Conservation (phyloP, 2,888 invertebrate species). For the Lymantria dispar region DNA sequence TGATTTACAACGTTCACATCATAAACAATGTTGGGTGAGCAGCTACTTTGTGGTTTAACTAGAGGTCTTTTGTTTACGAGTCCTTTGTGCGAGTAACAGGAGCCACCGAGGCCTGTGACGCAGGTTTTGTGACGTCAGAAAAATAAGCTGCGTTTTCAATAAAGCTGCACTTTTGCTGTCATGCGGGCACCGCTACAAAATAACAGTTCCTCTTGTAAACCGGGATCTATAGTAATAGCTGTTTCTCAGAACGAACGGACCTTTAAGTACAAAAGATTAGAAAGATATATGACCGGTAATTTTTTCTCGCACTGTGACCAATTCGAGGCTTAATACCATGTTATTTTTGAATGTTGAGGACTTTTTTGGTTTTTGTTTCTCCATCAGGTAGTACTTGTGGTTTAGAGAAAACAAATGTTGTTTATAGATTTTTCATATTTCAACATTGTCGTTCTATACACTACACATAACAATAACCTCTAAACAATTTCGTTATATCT, state of each 20-base stretch:
- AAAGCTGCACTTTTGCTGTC: conserved; percentile 76
- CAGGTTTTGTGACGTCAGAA: conserved; percentile 69
- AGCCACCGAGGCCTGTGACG: conserved; percentile 47
- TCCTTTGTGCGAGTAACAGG: conserved; percentile 69
- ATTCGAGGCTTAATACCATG: conserved; percentile 71
- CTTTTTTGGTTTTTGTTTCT: conserved; percentile 43
- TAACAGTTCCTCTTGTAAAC: conserved; percentile 78
- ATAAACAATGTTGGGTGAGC: conserved; percentile 55
- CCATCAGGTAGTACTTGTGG: conserved; percentile 54
- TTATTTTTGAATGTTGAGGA: conserved; percentile 42
- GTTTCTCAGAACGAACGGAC: conserved; percentile 68
- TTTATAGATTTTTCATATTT: neutral
- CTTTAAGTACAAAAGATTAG: conserved; percentile 59
- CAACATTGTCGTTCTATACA: neutral
- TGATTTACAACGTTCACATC: conserved; percentile 51
- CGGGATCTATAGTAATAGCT: conserved; percentile 65
- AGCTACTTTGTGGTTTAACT: conserved; percentile 71
- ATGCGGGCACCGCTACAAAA: conserved; percentile 55
- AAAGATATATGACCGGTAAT: conserved; percentile 66
- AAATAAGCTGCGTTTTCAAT: conserved; percentile 49
- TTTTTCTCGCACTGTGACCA: conserved; percentile 63
- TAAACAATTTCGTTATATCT: too few relatives aligned
- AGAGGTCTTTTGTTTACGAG: conserved; percentile 56
- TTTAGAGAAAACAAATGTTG: conserved; percentile 11
- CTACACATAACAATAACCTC: too few relatives aligned